Base-by-base conservation (phyloP, 2,888 invertebrate genomes). In the Axea sp. region DNA sequence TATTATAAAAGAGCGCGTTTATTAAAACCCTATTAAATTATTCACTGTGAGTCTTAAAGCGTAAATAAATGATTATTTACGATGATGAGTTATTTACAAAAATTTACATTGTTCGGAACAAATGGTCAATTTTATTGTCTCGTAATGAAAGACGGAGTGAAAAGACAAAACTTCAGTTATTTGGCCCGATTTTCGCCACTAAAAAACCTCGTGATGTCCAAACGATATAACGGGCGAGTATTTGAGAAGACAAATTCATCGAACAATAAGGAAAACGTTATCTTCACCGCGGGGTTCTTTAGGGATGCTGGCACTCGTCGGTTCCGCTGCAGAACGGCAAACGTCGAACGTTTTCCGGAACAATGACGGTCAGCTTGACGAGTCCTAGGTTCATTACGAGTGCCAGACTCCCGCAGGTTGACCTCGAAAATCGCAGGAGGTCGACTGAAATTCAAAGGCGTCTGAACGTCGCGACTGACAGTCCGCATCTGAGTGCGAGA, bases 221-320 rank as follows among this genome's bases (percentile, higher is more conserved):
- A 82, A 78, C 80, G 80, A 64, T 37, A 5, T 35, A 15, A 47
- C 71, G 72, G 79, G 78, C 67, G 75, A 73, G 74, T 78, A 67
- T 81, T 82, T 79, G 76, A 80, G 81, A 82, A 83, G 83, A 85
- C 82, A 84, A 82, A 84, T 83, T 83, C 83, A 78, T 76, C 82
- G 80, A 82, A 85, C 82, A 85, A 86, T 83, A 78, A 65, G 60
- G 51, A 76, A 74, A 77, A 77, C 82, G 82, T 84, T 84, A 85
- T 85, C 83, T 81, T 76, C 85, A 67, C 84, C 14, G 73, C 81
- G 76, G 85, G 84, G 68, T 76, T 72, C 78, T 77, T 69, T 67
- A 41, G 31, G 35, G 41, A 24, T 39, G 57, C 72, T 76, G 77
- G 60, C 76, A 71, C 65, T 12, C 55, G 64, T 8, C 64, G 12